Base-by-base conservation (phyloP, 2,113 vertebrate species). In the Cottus gobio region DNA sequence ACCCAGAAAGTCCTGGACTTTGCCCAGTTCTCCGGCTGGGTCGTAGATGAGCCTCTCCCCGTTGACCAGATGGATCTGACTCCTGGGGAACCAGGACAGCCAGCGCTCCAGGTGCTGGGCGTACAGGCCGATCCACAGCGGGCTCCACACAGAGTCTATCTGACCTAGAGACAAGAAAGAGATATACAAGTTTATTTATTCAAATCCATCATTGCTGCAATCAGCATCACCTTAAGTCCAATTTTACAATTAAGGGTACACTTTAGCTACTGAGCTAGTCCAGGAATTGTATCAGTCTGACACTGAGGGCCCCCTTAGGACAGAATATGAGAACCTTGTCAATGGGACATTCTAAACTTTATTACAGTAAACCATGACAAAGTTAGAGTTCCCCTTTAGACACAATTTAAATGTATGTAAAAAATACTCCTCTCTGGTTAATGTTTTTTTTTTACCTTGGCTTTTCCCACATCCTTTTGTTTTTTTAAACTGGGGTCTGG, bases 1-100 rank as follows among this genome's bases (percentile, higher is more conserved):
- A 26, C 95, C 95, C 50, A 96, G 90, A 56, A 96, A 96, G 92
- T 96, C 95, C 90, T 96, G 95, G 69, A 96, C 95, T 52, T 92
- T 93, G 20, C 93, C 94, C 72, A 96, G 87, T 69, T 96, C 95
- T 22, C 94, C 93, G 0, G 95, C 94, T 0, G 95, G 95, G 85
- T 96, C 94, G 0, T 93, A 92, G 72, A 96, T 95, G 77, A 96
- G 94, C 54, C 87, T 88, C 88, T 96, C 95, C 1, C 95, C 95
- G 1, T 91, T 94, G 81, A 96, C 95, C 57, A 96, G 94, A 78
- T 96, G 95, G 80, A 96, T 95, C 88, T 96, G 95, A 34, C 83
- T 85, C 83, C 90, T 89, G 18, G 95, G 94, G 90, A 96, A 96
- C 91, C 95, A 94, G 48, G 92, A 81, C 76, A 96, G 88, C 95